These are phyloP conservation scores for Delichon dasypus DNA, from an alignment of 2,797 vertebrate species.

Conservation along the genomic window DNA sequence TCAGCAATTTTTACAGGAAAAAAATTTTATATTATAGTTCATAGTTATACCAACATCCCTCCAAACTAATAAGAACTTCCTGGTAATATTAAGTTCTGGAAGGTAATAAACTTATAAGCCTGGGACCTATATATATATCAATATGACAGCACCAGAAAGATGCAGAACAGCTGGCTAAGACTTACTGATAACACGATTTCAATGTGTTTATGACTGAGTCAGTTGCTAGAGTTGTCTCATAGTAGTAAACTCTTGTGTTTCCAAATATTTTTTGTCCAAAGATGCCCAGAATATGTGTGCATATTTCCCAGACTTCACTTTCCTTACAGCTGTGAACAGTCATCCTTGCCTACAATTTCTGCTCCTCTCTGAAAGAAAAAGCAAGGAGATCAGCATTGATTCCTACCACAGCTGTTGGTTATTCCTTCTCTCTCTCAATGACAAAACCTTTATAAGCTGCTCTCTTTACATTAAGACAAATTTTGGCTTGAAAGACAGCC, in stretches of 20 bases:
- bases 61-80: background rate
- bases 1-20: background rate
- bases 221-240: background rate
- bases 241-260: background rate
- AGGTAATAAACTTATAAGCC: background rate
- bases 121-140: rapidly evolving
- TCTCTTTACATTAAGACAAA: background rate
- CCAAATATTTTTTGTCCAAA: background rate
- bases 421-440: background rate
- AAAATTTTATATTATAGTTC: background rate
- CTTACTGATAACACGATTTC: background rate
- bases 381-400: background rate
- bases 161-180: background rate
- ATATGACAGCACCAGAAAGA: background rate
- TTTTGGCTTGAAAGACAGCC: background rate
- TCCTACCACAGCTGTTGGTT: background rate
- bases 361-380: background rate
- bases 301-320: background rate
- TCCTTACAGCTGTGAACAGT: background rate
- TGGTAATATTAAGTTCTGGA: background rate
- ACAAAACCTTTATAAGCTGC: background rate
- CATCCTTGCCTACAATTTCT: background rate
- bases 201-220: background rate
- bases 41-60: rapidly evolving
- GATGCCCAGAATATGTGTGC: background rate